Evolutionary conservation across 92 coral and sea anemone species (phyloP), one percentile per base, ranked within the genome.

Genomic region (Porites cylindrica): DNA sequence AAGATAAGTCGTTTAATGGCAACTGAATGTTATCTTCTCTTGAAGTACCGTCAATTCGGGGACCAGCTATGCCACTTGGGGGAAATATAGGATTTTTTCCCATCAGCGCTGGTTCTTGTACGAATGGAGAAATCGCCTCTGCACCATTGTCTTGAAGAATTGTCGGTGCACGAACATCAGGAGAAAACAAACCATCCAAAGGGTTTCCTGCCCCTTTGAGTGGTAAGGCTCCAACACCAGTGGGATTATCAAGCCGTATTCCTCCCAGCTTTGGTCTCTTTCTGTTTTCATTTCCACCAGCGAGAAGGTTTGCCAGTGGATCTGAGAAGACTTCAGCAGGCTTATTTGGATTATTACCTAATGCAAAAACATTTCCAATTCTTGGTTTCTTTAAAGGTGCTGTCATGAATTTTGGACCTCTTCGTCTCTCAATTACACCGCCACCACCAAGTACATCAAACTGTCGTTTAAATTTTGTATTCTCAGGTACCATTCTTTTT

Each of bases 321-420:
- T 91, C 98, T 24, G 91, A 68, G 19, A 95, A 84, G 21, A 95
- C 90, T 61, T 93, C 94, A 8, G 93, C 79, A 13, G 96, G 96
- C 67, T 95, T 93, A 82, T 84, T 87, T 38, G 71, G 78, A 51
- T 82, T 85, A 52, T 70, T 32, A 32, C 74, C 76, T n/a, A 85
- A 61, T 72, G 85, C 88, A 26, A 83, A 87, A 54, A 86, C 75
- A 53, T 82, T 85, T 70, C 77, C 66, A 76, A 73, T 89, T 61
- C 90, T 79, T 56, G 86, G 89, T 85, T 89, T 91, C 47, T 86
- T 91, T 43, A 88, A 79, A 17, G 93, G 70, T 61, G 79, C 90
- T 18, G 81, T 81, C n/a, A 91, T n/a, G 18, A 88, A 66, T 64
- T 89, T 94, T 52, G 97, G 92, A 4, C 93, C 93, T 6, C 97